Base-by-base conservation (phyloP, 2,888 invertebrate species). In the Alviniconcha strummeri region DNA sequence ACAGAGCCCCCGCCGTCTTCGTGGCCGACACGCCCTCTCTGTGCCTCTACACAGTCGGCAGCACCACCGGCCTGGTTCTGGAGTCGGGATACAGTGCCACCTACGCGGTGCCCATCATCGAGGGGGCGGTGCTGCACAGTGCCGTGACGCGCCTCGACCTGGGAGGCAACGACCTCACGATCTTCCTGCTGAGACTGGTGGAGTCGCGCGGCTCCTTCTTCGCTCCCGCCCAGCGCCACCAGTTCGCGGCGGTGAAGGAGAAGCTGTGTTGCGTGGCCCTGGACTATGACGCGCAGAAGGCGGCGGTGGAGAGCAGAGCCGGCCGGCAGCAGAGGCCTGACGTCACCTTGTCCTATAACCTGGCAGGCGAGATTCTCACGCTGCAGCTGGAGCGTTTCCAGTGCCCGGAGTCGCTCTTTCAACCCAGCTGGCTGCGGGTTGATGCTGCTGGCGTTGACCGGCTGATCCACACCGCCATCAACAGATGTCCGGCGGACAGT, bases 401-500 rank as follows among this genome's bases (percentile, higher is more conserved):
- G 60, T 72, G 74, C 54, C 81, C 81, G n/a, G 81, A 81, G 71
- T 81, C 74, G 7, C 74, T 81, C 55, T 81, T 81, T 74, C 72
- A 57, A 36, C 81, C 81, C 52, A 81, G 64, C 64, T 64, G 78
- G 78, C 78, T 78, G 78, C 9, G 78, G n/a, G 78, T 71, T 71
- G 83, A 83, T n/a, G 71, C 77, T 13, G 17, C 57, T n/a, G 83
- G 83, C n/a, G 71, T 83, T 52, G 78, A 83, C 15, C 69, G 78
- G 36, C n/a, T 78, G 56, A n/a, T 83, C 11, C 54, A 72, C 71
- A 72, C 19, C 83, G 77, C 69, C 36, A 57, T 83, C 1, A 56
- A 76, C n/a, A 72, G 78, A 8, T 78, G 67, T 7, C 77, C 77
- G 56, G 52, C 56, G 3, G 72, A 78, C 9, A 36, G 57, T n/a